phyloP scores from a whole-genome alignment of 2,888 invertebrate genomes.

The Nyleta sp. region DNA sequence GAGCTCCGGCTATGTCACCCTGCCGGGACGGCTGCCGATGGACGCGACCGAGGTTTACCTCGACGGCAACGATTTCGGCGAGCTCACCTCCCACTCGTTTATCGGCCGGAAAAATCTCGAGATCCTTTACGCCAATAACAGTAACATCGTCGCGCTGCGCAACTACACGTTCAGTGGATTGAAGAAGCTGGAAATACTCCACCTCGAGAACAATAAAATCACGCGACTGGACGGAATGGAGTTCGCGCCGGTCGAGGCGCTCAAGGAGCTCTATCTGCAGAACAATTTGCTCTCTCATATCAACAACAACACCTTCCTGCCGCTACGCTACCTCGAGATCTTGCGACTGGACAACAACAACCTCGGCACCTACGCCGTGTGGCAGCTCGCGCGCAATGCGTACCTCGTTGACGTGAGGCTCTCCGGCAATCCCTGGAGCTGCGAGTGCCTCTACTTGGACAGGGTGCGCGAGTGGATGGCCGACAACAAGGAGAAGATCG shows the following conservation, averaged over 20 bases:
- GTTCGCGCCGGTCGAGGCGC: slow-evolving; percentile 90
- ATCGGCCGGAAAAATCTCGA: slow-evolving; percentile 95
- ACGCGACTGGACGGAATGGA: slow-evolving; percentile 92
- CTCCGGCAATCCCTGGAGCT: slow-evolving; percentile 94
- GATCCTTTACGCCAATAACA: slow-evolving; percentile 94
- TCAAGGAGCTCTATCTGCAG: slow-evolving; percentile 94
- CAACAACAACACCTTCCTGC: slow-evolving; percentile 92
- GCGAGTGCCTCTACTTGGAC: slow-evolving; percentile 93
- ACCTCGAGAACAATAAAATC: slow-evolving; percentile 94
- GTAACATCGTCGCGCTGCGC: slow-evolving; percentile 91
- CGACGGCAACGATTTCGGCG: slow-evolving; percentile 95
- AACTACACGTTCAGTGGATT: slow-evolving; percentile 96
- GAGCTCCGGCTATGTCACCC: slow-evolving; percentile 89
- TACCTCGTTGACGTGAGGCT: slow-evolving; percentile 94
- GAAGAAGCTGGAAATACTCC: slow-evolving; percentile 89
- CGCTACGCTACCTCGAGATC: slow-evolving; percentile 91
- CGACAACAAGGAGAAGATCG: slow-evolving; percentile 90
- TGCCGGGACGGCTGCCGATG: slow-evolving; percentile 96
- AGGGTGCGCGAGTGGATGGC: slow-evolving; percentile 92
- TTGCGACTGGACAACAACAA: slow-evolving; percentile 93
- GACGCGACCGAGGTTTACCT: slow-evolving; percentile 97
- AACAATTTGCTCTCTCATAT: slow-evolving; percentile 92
- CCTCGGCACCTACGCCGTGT: slow-evolving; percentile 91
- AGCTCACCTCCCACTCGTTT: slow-evolving; percentile 94
- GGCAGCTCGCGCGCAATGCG: slow-evolving; percentile 92